Evolutionary conservation across 2,113 vertebrate genomes (phyloP), one percentile per base, ranked within the genome.

Genomic region (Ctenomys sociabilis): DNA sequence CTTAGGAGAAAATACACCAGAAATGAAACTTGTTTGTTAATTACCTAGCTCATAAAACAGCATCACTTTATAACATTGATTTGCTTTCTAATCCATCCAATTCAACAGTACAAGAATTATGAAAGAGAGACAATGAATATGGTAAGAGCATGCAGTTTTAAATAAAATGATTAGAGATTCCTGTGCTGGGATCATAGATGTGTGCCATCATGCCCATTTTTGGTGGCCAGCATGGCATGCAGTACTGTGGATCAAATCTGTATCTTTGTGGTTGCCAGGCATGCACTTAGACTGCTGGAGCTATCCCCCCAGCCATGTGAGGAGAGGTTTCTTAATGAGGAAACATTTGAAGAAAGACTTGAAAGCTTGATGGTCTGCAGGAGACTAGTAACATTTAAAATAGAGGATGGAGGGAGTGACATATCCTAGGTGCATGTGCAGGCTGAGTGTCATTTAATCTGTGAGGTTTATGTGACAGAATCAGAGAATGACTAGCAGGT

Each of bases 1-100:
- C 49, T 26, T 3, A 12, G 81, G 4, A 89, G 3, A 10, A 1
- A 0, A 8, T 4, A 85, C 6, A n/a, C 2, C 3, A 3, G 21
- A 78, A 26, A 68, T 6, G 40, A 84, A 88, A 43, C 21, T 4
- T 19, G 0, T 61, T 11, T 77, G 63, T 66, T 73, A 66, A 54
- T 78, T 32, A 61, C 63, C 9, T 54, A 63, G 35, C 22, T 7
- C 63, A 12, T 35, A 75, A 80, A 68, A 22, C 54, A 22, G 22
- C 16, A 68, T 64, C 5, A 21, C 10, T 1, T 57, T 61, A 21
- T 52, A 54, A 17, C 8, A 77, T 21, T 1, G 14, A 4, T 61
- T 6, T 64, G 7, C 0, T 89, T 49, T 77, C 88, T 93, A 70
- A 59, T 88, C 7, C 0, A 57, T 78, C 1, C 0, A 73, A 37